Percentiles rank a stretch among this genome's conserved stretches.
Conservation (phyloP, 1,140 invertebrate species). For the Ostrea edulis region DNA sequence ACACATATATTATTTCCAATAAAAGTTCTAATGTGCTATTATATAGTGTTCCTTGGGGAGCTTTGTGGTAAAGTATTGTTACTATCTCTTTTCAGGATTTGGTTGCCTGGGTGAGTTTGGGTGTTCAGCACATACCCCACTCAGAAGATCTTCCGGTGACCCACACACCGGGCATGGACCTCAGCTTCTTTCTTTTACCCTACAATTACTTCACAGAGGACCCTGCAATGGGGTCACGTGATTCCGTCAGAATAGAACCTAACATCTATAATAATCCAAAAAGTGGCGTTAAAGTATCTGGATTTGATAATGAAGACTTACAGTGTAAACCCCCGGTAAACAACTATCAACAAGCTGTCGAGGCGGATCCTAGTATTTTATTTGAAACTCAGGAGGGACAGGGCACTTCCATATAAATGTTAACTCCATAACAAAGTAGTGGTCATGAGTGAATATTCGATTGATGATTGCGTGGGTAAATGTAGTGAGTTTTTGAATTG, state of each 20-base stretch:
- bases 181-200: constrained; percentile 60
- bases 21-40: too few relatives aligned
- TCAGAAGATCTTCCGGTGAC: constrained; percentile 65
- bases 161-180: constrained; percentile 57
- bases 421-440: not conserved
- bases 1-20: not conserved
- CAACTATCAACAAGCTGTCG: not conserved
- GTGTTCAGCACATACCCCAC: constrained; percentile 59
- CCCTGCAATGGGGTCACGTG: constrained; percentile 57
- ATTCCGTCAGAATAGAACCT: constrained; percentile 50
- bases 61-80: not conserved
- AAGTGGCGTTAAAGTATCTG: not conserved
- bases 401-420: not conserved
- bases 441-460: not conserved
- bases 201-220: constrained; percentile 66
- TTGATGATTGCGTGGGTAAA: not conserved
- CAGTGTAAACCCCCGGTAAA: constrained; percentile 23
- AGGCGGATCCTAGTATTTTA: constrained; percentile 28
- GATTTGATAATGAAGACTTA: not conserved
- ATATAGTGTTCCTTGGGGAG: too few relatives aligned
- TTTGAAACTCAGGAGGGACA: not conserved
- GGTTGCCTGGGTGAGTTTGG: constrained; percentile 65
- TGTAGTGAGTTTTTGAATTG: not conserved
- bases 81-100: constrained; percentile 57
- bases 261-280: constrained; percentile 19